These are phyloP conservation scores for Drosophila santomea DNA, from an alignment of 1,140 invertebrate species.

Conservation along the genomic window DNA sequence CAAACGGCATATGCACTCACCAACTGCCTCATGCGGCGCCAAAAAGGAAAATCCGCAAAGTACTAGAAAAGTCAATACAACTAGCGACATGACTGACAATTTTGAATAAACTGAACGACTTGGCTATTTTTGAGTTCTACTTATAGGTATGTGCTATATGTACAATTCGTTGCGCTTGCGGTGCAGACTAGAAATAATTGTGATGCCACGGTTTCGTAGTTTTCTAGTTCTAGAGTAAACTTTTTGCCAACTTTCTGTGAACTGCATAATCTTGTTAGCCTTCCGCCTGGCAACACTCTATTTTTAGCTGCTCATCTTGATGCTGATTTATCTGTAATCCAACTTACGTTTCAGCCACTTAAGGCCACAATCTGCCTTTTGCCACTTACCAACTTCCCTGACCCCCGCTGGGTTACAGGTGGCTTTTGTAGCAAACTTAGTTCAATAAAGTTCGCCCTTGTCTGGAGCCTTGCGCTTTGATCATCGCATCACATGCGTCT, in stretches of 20 bases:
- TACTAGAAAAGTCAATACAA: slow-evolving; percentile 10
- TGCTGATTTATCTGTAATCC: slow-evolving; percentile 43
- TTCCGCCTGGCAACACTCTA: slow-evolving; percentile 25
- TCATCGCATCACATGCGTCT: slow-evolving; percentile 49
- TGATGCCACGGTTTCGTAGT: slow-evolving; percentile 1
- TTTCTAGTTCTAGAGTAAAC: neutral
- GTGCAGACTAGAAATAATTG: slow-evolving; percentile 9
- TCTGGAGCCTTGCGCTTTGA: slow-evolving; percentile 41
- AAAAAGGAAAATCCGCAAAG: slow-evolving; percentile 3
- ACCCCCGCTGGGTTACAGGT: slow-evolving; percentile 27
- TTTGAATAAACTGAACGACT: neutral
- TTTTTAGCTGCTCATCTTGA: slow-evolving; percentile 35
- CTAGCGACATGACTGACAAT: slow-evolving; percentile 10
- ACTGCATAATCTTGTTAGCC: slow-evolving; percentile 47
- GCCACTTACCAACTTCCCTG: slow-evolving; percentile 35
- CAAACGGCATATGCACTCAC: neutral
- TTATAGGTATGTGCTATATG: neutral
- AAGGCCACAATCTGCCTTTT: slow-evolving; percentile 38
- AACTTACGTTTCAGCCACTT: slow-evolving; percentile 45
- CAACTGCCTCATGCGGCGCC: neutral
- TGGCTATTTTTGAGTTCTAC: neutral
- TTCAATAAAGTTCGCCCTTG: slow-evolving; percentile 55
- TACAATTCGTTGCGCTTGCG: slow-evolving; percentile 1
- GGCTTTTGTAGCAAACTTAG: slow-evolving; percentile 51
- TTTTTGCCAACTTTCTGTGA: slow-evolving; percentile 22